Percentiles rank a stretch among this genome's conserved stretches.
Conservation (phyloP, 35 echinoderm and acorn worm genomes). For the Anneissia japonica region DNA sequence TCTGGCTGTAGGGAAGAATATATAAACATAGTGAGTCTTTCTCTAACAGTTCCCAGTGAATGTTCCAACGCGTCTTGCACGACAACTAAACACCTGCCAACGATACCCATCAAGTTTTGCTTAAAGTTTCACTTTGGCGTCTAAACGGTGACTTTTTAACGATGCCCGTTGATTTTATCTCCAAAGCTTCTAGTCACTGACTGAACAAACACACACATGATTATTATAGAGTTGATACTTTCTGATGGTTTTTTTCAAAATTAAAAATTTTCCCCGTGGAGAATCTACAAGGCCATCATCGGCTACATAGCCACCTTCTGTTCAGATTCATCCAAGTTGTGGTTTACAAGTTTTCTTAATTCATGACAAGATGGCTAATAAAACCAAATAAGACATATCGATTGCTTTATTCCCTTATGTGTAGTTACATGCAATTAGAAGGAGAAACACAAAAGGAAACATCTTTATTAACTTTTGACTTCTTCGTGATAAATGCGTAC, state of each 20-base stretch:
- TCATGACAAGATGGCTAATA: not conserved
- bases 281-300: not conserved
- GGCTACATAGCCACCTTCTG: not conserved
- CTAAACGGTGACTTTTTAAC: not conserved
- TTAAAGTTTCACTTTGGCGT: not conserved
- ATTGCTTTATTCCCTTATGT: not conserved
- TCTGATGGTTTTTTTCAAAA: not conserved
- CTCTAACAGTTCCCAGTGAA: not conserved
- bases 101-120: not conserved
- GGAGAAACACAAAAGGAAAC: too few species aligned
- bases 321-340: not conserved
- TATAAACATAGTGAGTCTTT: not conserved
- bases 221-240: not conserved
- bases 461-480: not conserved
- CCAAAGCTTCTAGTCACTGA: not conserved
- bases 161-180: not conserved
- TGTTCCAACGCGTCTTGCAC: not conserved
- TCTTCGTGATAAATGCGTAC: not conserved
- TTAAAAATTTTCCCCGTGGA: not conserved
- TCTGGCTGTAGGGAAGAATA: constrained; percentile 43
- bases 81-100: not conserved
- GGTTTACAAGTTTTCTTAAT: not conserved
- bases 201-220: not conserved
- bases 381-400: not conserved
- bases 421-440: not conserved